phyloP scores from a whole-genome alignment of 2,888 invertebrate species.

The Pseudeuparius sepicola region DNA sequence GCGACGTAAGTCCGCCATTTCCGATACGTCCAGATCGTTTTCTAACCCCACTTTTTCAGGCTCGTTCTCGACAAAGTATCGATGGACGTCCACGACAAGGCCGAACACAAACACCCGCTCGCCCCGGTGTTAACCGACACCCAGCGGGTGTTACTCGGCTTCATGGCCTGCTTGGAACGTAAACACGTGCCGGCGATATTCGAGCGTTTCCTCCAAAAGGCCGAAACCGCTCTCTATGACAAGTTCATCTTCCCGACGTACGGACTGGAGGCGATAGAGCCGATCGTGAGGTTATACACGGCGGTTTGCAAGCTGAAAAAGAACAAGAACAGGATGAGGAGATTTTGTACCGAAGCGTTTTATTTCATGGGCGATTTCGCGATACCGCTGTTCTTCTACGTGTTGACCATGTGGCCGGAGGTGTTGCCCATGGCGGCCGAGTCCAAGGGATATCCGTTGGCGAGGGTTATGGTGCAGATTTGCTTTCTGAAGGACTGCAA shows the following conservation, averaged over 20 bases:
- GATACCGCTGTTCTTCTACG: conserved; percentile 34
- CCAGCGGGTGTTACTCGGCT: conserved; percentile 37
- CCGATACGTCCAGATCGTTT: too few relatives aligned
- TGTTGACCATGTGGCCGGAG: conserved; percentile 40
- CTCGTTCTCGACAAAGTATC: too few relatives aligned
- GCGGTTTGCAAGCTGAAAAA: conserved; percentile 30
- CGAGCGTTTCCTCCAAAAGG: conserved; percentile 24
- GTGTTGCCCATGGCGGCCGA: conserved; percentile 35
- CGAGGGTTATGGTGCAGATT: conserved; percentile 36
- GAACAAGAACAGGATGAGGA: conserved; percentile 38
- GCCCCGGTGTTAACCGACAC: conserved; percentile 40
- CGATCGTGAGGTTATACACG: conserved; percentile 28
- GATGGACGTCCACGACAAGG: conserved; percentile 25
- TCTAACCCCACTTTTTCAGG: too few relatives aligned
- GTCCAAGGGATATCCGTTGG: conserved; percentile 33
- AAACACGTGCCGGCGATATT: conserved; percentile 25
- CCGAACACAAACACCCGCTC: conserved; percentile 37
- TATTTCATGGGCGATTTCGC: conserved; percentile 37
- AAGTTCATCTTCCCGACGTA: conserved; percentile 14
- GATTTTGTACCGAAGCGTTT: conserved; percentile 39
- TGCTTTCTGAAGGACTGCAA: conserved; percentile 30
- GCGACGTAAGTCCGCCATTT: conserved; percentile 29
- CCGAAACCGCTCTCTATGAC: conserved; percentile 25
- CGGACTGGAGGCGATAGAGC: conserved; percentile 10
- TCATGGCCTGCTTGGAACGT: conserved; percentile 35